phyloP scores from a whole-genome alignment of 2,888 invertebrate species.

The Acrocera orbiculus region DNA sequence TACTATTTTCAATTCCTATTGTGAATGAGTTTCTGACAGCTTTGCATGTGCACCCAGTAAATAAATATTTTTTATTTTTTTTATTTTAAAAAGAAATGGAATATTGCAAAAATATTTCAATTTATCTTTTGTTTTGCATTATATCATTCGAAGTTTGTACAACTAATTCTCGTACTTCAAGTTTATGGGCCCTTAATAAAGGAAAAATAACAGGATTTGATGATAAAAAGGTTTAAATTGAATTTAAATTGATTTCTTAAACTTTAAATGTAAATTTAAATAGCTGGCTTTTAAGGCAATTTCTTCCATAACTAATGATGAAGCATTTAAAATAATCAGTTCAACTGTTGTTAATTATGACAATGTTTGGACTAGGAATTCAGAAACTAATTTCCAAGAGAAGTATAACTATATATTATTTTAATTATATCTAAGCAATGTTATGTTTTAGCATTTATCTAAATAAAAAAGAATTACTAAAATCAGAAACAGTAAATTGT shows the following conservation, averaged over 20 bases:
- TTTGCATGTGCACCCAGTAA: no score
- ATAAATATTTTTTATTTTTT: no score
- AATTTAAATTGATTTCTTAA: no score
- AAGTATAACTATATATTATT: no score
- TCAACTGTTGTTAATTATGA: slow-evolving; percentile 47
- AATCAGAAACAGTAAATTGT: not conserved
- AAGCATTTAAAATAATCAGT: slow-evolving; percentile 56
- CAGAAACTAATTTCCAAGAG: no score
- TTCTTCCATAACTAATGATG: slow-evolving; percentile 54
- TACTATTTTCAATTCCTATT: no score
- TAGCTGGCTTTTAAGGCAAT: slow-evolving; percentile 61
- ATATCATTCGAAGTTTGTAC: no score
- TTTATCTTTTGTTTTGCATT: no score
- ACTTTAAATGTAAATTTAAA: slow-evolving; percentile 23
- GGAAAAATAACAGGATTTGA: slow-evolving; percentile 43
- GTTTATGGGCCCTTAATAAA: slow-evolving; percentile 66
- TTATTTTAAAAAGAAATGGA: no score
- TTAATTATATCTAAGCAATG: not conserved
- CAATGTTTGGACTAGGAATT: slow-evolving; percentile 48
- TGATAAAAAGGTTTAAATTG: no score
- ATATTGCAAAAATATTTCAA: no score
- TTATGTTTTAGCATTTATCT: not conserved
- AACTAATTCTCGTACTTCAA: slow-evolving; percentile 66
- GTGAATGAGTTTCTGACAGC: no score
- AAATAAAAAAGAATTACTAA: not conserved